Conservation (phyloP, 1,140 invertebrate species). For the Drosophila kepulauana region DNA sequence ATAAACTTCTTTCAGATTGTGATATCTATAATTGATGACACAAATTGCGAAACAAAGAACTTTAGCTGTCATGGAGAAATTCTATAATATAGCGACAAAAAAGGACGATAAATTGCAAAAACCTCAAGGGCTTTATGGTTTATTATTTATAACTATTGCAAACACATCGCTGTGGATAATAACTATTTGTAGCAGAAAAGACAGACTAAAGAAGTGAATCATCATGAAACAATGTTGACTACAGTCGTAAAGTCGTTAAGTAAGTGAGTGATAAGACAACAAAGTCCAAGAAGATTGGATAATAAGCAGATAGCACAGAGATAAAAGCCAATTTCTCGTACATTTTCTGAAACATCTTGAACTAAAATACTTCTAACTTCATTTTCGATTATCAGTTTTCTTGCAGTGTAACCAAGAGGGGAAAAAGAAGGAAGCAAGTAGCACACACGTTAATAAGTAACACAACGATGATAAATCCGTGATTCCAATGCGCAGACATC, state of each 20-base stretch:
- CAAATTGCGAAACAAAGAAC: neutral
- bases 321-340: too few species aligned
- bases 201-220: constrained; percentile 4
- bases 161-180: neutral
- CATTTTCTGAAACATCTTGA: too few species aligned
- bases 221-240: constrained; percentile 1
- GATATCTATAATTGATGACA: neutral
- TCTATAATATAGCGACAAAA: neutral
- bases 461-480: constrained; percentile 44
- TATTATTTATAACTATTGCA: neutral
- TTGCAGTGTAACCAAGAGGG: neutral
- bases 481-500: constrained; percentile 35
- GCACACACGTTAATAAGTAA: constrained; percentile 20
- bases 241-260: constrained; percentile 15
- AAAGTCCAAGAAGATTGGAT: constrained; percentile 24
- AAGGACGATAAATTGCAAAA: constrained; percentile 7
- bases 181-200: neutral
- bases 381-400: too few species aligned
- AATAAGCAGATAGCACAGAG: constrained; percentile 11
- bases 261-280: constrained; percentile 30
- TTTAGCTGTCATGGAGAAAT: neutral
- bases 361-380: too few species aligned
- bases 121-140: neutral
- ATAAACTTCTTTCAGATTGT: too few species aligned
- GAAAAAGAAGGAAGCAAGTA: neutral